Evolutionary conservation across 2,797 vertebrate genomes (phyloP), one percentile per base, ranked within the genome.

Genomic region (Poeciliopsis paucimaculata): DNA sequence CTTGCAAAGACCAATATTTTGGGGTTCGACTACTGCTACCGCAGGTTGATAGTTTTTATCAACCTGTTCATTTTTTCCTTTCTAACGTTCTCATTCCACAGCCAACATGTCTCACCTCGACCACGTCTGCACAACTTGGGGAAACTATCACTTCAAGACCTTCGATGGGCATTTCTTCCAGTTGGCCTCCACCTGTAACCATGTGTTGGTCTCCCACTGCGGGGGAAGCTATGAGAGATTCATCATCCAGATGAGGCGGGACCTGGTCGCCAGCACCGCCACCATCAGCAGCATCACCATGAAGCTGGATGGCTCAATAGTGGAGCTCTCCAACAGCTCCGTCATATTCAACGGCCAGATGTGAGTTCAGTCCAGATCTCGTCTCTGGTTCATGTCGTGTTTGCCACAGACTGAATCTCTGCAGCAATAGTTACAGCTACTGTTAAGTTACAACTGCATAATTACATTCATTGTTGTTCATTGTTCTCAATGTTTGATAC

Each of bases 71-170:
- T 6, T 5, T 0, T 51, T n/a, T n/a, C 51, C 49, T 45, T 53
- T 51, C 39, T 76, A 74, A 77, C 28, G 10, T 4, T 23, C 60
- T 18, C 0, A 13, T 75, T 7, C 43, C 64, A 12, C 74, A 95
- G 94, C 76, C 2, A 86, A 87, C 34, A 55, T 76, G 0, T 91
- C 92, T 41, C 93, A 95, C 82, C 88, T 94, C 0, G 84, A 86
- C 73, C 89, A 41, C 49, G 91, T 96, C 12, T 96, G 96, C 87
- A 94, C 95, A 6, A 95, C 95, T 34, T 96, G 96, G 95, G 96
- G 96, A 2, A 66, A 95, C 81, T 92, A 89, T 51, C 94, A 96
- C 77, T 95, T 88, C 85, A 94, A 95, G 85, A 96, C 94, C 5
- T 96, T 95, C 3, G 96, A 96, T 71, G 95, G 96, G 45, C 2